These are phyloP conservation scores for Rhagoletis pomonella DNA, from an alignment of 1,140 invertebrate species.

Conservation along the genomic window DNA sequence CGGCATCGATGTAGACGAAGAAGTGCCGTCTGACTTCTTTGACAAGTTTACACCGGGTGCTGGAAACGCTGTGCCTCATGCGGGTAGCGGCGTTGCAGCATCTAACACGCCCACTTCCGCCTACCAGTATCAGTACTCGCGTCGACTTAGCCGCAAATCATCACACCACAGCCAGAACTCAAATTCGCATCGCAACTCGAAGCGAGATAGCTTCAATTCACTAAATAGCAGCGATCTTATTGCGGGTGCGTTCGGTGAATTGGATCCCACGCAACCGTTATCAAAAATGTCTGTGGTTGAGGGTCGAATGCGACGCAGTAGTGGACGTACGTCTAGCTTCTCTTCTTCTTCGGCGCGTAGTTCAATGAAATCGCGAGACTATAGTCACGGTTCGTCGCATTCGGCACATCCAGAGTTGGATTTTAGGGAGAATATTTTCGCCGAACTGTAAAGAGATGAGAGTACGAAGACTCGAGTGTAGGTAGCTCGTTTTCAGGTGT, in stretches of 20 bases:
- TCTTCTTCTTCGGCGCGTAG: slow-evolving; percentile 70
- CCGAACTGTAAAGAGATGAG: slow-evolving; percentile 65
- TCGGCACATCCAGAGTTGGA: slow-evolving; percentile 71
- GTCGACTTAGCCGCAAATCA: slow-evolving; percentile 69
- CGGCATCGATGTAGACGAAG: slow-evolving; percentile 61
- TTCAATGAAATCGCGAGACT: slow-evolving; percentile 71
- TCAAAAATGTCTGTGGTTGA: slow-evolving; percentile 72
- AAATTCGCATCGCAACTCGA: slow-evolving; percentile 58
- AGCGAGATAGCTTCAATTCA: slow-evolving; percentile 71
- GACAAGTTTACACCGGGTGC: slow-evolving; percentile 69
- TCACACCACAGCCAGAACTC: slow-evolving; percentile 61
- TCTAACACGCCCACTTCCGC: slow-evolving; percentile 60
- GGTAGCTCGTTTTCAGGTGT: not conserved
- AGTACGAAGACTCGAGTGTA: not conserved
- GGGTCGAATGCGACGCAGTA: slow-evolving; percentile 70
- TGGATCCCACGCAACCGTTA: slow-evolving; percentile 70
- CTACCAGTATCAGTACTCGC: slow-evolving; percentile 71
- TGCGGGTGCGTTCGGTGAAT: slow-evolving; percentile 70
- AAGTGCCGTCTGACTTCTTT: slow-evolving; percentile 69
- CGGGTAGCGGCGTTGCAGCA: slow-evolving; percentile 1
- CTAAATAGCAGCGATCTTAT: slow-evolving; percentile 70
- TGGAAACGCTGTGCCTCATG: slow-evolving; percentile 19
- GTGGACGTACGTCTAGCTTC: slow-evolving; percentile 66
- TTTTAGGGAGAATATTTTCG: slow-evolving; percentile 72
- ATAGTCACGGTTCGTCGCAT: slow-evolving; percentile 67